phyloP scores from a whole-genome alignment of 2,888 invertebrate genomes.

The Apodemia mormo region DNA sequence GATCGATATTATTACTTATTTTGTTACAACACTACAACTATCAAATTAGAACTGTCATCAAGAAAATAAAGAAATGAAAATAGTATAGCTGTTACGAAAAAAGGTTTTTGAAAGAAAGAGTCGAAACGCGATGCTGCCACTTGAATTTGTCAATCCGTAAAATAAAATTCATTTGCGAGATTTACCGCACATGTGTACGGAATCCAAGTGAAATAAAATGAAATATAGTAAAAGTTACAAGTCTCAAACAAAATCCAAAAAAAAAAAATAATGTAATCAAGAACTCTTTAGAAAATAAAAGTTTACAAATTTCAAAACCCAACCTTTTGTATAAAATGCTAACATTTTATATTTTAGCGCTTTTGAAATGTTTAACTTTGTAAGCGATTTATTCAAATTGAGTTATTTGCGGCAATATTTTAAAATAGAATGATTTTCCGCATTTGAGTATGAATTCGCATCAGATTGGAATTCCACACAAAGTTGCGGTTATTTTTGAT shows the following conservation, averaged over 20 bases:
- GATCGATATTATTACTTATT: too few relatives aligned
- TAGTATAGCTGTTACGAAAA: too few relatives aligned
- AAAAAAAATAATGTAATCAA: background rate
- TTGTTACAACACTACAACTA: too few relatives aligned
- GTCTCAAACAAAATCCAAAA: background rate
- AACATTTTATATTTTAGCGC: constrained; percentile 3
- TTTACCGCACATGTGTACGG: too few relatives aligned
- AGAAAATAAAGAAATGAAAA: too few relatives aligned
- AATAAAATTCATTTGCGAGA: too few relatives aligned
- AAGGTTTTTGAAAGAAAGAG: too few relatives aligned
- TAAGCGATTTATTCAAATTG: constrained; percentile 15
- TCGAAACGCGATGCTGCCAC: too few relatives aligned
- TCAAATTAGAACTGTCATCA: too few relatives aligned
- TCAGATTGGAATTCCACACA: constrained; percentile 6
- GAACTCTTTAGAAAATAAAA: background rate
- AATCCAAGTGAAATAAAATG: too few relatives aligned
- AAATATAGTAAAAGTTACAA: too few relatives aligned
- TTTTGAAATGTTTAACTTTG: constrained; percentile 13
- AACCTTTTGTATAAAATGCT: background rate
- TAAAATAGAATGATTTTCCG: constrained; percentile 3
- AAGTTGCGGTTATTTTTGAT: background rate
- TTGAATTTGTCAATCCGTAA: too few relatives aligned
- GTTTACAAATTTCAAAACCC: background rate
- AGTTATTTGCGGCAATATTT: constrained; percentile 16
- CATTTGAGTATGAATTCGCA: background rate